phyloP scores from a whole-genome alignment of 2,797 vertebrate genomes.

The Champsocephalus gunnari region DNA sequence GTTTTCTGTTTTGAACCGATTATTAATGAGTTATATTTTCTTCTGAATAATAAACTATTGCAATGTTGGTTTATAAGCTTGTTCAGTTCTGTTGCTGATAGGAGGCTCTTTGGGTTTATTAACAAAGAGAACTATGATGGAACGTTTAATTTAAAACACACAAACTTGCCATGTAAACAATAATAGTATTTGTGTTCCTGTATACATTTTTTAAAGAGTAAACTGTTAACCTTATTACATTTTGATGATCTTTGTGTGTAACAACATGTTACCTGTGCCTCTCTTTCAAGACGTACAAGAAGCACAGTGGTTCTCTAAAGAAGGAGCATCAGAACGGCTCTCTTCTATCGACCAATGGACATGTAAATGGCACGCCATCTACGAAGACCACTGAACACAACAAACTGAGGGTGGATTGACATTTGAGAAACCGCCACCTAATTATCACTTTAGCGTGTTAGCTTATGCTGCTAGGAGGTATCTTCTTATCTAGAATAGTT shows the following conservation, averaged over 20 bases:
- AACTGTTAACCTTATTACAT: not conserved
- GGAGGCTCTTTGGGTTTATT: not conserved
- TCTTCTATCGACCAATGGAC: constrained; percentile 84
- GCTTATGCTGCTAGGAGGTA: constrained; percentile 66
- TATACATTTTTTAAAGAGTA: not conserved
- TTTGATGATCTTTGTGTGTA: not conserved
- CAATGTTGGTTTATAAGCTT: not conserved
- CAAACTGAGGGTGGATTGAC: constrained; percentile 91
- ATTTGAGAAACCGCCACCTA: constrained; percentile 22
- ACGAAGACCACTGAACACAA: constrained; percentile 83
- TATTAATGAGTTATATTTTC: not conserved
- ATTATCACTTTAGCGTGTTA: constrained; percentile 54
- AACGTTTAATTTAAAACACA: not conserved
- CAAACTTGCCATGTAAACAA: not conserved
- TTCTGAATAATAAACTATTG: not conserved
- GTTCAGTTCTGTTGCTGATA: not conserved
- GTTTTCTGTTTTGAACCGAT: constrained; percentile 6
- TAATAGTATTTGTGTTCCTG: not conserved
- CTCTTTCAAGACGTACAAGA: constrained; percentile 92
- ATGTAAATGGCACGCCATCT: constrained; percentile 86
- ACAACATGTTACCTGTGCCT: constrained; percentile 15
- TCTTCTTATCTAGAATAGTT: constrained; percentile 67
- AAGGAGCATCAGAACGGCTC: constrained; percentile 91
- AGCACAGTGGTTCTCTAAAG: constrained; percentile 83
- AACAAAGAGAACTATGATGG: not conserved